Evolutionary conservation across 1,140 invertebrate species (phyloP).

Genomic region (Brachionus paranguensis): DNA sequence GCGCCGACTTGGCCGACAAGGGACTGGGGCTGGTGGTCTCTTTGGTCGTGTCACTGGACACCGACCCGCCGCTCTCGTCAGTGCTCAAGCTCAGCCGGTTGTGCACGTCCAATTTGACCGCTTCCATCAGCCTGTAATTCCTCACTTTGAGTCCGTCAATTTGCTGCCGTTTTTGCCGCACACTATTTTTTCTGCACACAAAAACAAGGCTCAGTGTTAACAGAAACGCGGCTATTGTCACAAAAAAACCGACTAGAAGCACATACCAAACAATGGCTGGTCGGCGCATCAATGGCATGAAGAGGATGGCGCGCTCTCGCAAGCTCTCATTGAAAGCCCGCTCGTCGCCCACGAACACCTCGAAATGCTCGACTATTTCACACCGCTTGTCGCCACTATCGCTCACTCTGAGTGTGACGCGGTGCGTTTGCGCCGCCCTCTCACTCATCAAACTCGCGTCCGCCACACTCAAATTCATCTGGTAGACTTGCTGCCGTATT

Average conservation of each 20-base stretch:
- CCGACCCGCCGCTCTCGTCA: not conserved
- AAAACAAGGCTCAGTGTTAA: not conserved
- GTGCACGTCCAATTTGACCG: not conserved
- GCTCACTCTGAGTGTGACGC: not conserved
- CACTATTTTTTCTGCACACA: not conserved
- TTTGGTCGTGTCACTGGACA: not conserved
- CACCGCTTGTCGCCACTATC: not conserved
- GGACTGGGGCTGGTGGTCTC: not conserved
- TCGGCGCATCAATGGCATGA: not conserved
- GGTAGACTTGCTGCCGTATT: not conserved
- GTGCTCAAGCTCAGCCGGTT: not conserved
- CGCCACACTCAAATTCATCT: not conserved
- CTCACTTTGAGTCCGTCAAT: not conserved
- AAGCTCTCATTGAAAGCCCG: not conserved
- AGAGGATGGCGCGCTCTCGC: not conserved
- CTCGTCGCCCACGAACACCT: not conserved
- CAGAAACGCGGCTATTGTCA: not conserved
- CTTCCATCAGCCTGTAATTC: not conserved
- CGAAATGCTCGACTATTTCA: not conserved
- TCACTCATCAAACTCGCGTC: not conserved
- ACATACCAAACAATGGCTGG: not conserved
- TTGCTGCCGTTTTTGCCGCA: not conserved
- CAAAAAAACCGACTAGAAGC: not conserved
- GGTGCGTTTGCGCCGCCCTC: too few species aligned
- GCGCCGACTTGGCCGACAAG: not conserved